Evolutionary conservation across 2,888 invertebrate genomes (phyloP), one percentile per base, ranked within the genome.

Genomic region (Hartigia nigra): DNA sequence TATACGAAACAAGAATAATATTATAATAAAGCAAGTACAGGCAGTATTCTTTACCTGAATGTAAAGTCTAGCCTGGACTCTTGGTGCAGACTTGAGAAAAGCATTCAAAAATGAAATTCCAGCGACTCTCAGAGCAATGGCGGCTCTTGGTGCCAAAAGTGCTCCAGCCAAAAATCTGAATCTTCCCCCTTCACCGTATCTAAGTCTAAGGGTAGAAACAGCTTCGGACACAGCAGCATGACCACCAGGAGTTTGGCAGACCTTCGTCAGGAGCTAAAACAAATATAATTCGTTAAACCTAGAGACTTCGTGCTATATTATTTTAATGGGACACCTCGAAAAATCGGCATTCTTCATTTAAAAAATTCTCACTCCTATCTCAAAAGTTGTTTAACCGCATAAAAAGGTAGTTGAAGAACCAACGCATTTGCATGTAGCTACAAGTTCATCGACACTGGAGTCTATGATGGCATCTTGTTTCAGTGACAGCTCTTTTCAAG

Each of bases 161-260:
- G 98, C 97, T 1, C 98, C 98, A 12, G 97, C 96, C 0, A 98
- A 93, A 89, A 98, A 96, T 81, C 98, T 94, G 92, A 98, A 98
- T 89, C 98, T 94, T 11, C 98, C 98, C 0, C 98, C 98, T 90
- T 98, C 98, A 4, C 97, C 98, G 89, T 97, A 97, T 80, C 97
- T 94, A 11, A 98, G 93, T 69, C 98, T 94, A 77, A 98, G 93
- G 0, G 98, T 97, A 0, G 98, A 97, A 83, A 98, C 94, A 0
- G 98, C 97, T 91, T 98, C 98, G 0, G 98, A 96, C 31, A 98
- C 97, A 82, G 96, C 95, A 70, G 95, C 94, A 92, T 98, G 97
- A 0, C 98, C 98, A 78, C 94, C 94, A 12, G 95, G 94, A 23
- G 95, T 93, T 86, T 96, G 96, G 90, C 98, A 97, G 31, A 96